Evolutionary conservation across 2,888 invertebrate genomes (phyloP), one percentile per base, ranked within the genome.

Genomic region (Drosophila pseudotakahashii): DNA sequence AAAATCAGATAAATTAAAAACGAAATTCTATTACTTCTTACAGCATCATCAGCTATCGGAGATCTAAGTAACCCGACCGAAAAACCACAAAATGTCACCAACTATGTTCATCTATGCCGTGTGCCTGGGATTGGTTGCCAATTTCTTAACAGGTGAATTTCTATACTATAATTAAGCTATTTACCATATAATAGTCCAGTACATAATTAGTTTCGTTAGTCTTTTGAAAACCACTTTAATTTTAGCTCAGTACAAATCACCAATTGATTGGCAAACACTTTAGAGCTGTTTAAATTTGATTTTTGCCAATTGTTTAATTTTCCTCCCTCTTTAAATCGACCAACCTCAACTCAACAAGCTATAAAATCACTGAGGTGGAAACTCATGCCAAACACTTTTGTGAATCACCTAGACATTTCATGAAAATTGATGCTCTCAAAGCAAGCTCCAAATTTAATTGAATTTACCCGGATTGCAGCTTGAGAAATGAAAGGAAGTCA

Each of bases 81-180:
- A 62, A 39, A 75, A 63, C 55, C 59, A 60, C 74, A 59, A 73
- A 36, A 82, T 84, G 85, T 64, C 79, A 51, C 67, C 71, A 36
- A 55, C 79, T 63, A 39, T 34, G 6, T 51, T 88, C 44, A 75
- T 73, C 70, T 89, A 63, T 70, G 71, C 79, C 73, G 76, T 90
- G 73, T 83, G 89, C 78, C 76, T 89, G 54, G 78, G 82, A 30
- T 57, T 90, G 53, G 74, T 84, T 64, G 82, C 81, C 76, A 88
- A 88, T 81, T 80, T 81, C 77, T 84, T 90, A 89, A 85, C 91
- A 88, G 91, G 91, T 91, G 81, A 90, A 61, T 74, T 16, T 47
- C 34, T 16, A 42, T n/a, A 23, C 6, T 50, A 37, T 30, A 48
- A 30, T 57, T 48, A 57, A 26, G 11, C 45, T 26, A 7, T 30